These are phyloP conservation scores for Eira barbara DNA, from an alignment of 2,113 vertebrate species.

Conservation along the genomic window DNA sequence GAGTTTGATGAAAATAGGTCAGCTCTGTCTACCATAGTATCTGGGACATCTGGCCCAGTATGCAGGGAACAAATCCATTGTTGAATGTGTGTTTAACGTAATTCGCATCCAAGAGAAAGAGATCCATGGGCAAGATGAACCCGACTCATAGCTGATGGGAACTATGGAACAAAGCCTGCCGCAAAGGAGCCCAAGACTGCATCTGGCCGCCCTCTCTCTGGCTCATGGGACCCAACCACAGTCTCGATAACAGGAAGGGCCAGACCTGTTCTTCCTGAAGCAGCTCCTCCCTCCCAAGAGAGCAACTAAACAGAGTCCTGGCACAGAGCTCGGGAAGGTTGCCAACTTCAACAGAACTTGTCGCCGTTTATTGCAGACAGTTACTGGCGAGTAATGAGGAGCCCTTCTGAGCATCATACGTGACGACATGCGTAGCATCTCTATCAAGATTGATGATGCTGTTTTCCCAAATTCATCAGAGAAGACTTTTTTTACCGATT, in stretches of 20 bases:
- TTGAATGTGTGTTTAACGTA: slow-evolving; percentile 1
- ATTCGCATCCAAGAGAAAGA: neutral
- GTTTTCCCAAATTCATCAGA: slow-evolving; percentile 34
- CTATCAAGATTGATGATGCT: neutral
- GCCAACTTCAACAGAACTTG: slow-evolving; percentile 42
- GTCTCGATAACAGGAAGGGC: neutral
- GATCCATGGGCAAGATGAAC: neutral
- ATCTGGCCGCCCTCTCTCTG: neutral
- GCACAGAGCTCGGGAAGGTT: slow-evolving; percentile 32
- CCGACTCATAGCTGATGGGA: neutral
- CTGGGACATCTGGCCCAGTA: neutral
- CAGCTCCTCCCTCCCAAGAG: slow-evolving; percentile 13
- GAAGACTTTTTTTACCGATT: neutral
- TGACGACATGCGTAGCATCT: slow-evolving; percentile 42
- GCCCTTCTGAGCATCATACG: slow-evolving; percentile 30
- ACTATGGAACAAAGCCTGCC: neutral
- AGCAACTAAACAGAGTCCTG: slow-evolving; percentile 32
- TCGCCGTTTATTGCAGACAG: slow-evolving; percentile 26
- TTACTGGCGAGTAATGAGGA: slow-evolving; percentile 55
- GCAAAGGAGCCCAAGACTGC: neutral
- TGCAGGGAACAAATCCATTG: neutral
- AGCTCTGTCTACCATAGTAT: neutral
- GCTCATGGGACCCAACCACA: neutral
- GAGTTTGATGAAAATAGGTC: slow-evolving; percentile 9
- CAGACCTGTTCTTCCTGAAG: slow-evolving; percentile 5